phyloP scores from a whole-genome alignment of 23 tunicate species.

The Diplosoma virens region DNA sequence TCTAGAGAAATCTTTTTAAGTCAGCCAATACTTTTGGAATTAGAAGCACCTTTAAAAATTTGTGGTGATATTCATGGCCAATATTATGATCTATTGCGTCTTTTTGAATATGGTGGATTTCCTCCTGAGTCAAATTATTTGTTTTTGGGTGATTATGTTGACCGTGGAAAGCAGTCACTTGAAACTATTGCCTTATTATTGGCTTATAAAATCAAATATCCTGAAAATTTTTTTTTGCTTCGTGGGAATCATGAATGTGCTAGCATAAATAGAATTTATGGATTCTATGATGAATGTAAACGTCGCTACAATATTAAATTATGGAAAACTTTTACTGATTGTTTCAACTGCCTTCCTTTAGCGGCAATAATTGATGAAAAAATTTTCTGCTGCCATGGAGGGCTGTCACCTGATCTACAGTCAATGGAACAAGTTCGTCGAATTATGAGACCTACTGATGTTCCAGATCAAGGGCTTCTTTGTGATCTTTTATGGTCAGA shows the following conservation, averaged over 20 bases:
- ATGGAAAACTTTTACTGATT: slow-evolving; percentile 99
- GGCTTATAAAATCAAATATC: slow-evolving; percentile 97
- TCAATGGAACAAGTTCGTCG: slow-evolving; percentile 99
- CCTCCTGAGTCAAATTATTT: slow-evolving; percentile 98
- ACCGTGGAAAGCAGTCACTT: slow-evolving; percentile 97
- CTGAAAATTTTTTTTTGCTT: slow-evolving; percentile 95
- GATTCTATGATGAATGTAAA: slow-evolving; percentile 98
- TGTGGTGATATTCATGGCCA: slow-evolving; percentile 99
- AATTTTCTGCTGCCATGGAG: slow-evolving; percentile 98
- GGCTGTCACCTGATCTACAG: slow-evolving; percentile 96
- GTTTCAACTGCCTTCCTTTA: slow-evolving; percentile 97
- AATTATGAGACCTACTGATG: slow-evolving; percentile 99
- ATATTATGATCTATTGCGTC: slow-evolving; percentile 94
- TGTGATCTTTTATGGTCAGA: slow-evolving; percentile 99
- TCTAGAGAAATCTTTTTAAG: slow-evolving; percentile 92
- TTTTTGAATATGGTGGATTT: slow-evolving; percentile 97
- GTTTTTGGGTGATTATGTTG: slow-evolving; percentile 97
- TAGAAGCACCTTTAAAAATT: slow-evolving; percentile 97
- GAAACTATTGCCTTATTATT: slow-evolving; percentile 95
- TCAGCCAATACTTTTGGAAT: slow-evolving; percentile 96
- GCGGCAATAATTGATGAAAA: slow-evolving; percentile 99
- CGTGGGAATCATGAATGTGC: slow-evolving; percentile 99
- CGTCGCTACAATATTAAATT: slow-evolving; percentile 95
- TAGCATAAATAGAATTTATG: slow-evolving; percentile 95
- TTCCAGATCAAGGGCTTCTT: slow-evolving; percentile 96